Base-by-base conservation (phyloP, 2,888 invertebrate genomes). In the Chloromyia formosa region DNA sequence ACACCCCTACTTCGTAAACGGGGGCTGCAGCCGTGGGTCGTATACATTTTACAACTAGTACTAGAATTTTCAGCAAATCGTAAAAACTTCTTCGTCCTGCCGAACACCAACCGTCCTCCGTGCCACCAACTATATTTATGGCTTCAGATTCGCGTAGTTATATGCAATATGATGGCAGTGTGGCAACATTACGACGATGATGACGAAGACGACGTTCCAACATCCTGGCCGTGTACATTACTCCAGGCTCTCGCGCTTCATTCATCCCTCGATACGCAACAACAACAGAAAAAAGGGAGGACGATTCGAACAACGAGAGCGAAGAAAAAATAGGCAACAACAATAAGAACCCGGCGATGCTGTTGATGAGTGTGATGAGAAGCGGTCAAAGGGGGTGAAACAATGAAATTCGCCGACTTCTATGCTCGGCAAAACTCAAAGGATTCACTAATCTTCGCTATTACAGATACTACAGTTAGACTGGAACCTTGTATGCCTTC, bases 41-140 rank as follows among this genome's bases (percentile, higher is more conserved):
- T 58, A 71, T 53, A 71, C 58, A 71, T 71, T 73, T 76, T 73
- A 74, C 73, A 77, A 77, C 73, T 77, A 77, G 75, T 74, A 62
- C 75, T 77, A 77, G 74, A 77, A 77, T 77, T 77, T 77, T 77
- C 75, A 77, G 74, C 76, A 76, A 76, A 76, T 77, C 75, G 76
- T 77, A 77, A 77, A 77, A 76, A 75, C 66, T 58, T 66, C 71
- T 71, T 71, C 71, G 27, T 56, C 69, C 56, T 71, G 58, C 71
- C 71, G 40, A 35, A 35, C 2, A 35, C 27, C 27, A 7, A 4
- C 27, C 27, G 27, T 7, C 3, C 7, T 7, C 27, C 27, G 27
- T 35, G 27, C 27, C 42, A 42, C 71, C 71, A 71, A 71, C 71
- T 71, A 71, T 71, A 71, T 71, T 71, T 71, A 71, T 71, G 71